Conservation (phyloP, 2,888 invertebrate genomes). For the Periphyllus acericola region DNA sequence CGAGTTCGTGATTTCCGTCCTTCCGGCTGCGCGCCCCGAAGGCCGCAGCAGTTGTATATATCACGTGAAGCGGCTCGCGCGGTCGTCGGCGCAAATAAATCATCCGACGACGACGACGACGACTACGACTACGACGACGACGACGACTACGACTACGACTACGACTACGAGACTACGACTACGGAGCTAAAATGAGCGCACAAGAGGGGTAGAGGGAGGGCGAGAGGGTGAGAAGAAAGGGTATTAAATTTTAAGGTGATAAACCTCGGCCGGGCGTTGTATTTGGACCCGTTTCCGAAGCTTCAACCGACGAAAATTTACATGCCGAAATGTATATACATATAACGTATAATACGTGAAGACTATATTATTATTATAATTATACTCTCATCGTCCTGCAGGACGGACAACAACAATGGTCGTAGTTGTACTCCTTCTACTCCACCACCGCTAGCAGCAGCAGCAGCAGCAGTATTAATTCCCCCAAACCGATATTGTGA, state of each 20-base stretch:
- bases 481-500: conserved; percentile 50
- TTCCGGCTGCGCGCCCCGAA: background rate
- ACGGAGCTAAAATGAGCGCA: too few relatives aligned
- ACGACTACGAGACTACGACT: background rate
- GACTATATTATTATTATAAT: background rate
- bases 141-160: background rate
- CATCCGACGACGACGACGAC: background rate
- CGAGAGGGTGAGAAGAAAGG: background rate
- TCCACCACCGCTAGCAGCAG: background rate
- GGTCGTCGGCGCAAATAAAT: conserved; percentile 3
- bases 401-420: conserved; percentile 13
- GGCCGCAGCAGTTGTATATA: background rate
- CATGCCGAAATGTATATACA: conserved; percentile 28
- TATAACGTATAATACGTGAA: conserved; percentile 7
- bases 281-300: conserved; percentile 49
- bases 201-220: background rate
- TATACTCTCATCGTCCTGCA: background rate
- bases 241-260: conserved; percentile 49
- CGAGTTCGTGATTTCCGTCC: conserved; percentile 46
- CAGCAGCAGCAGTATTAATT: background rate
- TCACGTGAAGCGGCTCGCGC: background rate
- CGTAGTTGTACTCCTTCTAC: background rate
- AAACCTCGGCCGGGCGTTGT: conserved; percentile 33
- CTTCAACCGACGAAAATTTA: conserved; percentile 45
- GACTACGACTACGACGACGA: background rate